Evolutionary conservation across 2,888 invertebrate genomes (phyloP).

Genomic region (Thereva unica): DNA sequence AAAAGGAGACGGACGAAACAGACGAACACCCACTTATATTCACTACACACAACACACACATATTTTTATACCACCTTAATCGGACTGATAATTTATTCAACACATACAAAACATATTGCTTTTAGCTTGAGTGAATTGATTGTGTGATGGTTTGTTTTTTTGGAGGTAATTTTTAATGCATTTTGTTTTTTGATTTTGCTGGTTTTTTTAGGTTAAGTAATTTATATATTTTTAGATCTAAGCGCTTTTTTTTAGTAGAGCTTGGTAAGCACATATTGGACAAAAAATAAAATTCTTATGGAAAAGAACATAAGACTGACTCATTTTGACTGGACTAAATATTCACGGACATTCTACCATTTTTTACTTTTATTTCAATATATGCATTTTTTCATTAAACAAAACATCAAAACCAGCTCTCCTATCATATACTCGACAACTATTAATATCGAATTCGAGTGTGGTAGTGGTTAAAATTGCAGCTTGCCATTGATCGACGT

Average conservation of each 20-base stretch:
- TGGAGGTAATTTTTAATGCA: constrained; percentile 25
- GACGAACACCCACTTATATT: constrained; percentile 14
- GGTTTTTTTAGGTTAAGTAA: not conserved
- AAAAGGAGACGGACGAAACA: constrained; percentile 12
- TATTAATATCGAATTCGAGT: not conserved
- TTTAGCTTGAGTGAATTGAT: constrained; percentile 27
- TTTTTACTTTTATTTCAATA: no score
- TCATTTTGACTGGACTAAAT: no score
- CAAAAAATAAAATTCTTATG: no score
- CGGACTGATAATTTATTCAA: constrained; percentile 32
- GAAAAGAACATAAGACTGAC: no score
- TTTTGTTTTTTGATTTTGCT: not conserved
- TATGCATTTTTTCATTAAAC: no score
- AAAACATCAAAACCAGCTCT: no score
- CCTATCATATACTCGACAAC: not conserved
- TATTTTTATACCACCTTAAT: not conserved
- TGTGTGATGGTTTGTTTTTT: constrained; percentile 10
- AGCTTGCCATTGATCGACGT: no score
- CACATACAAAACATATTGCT: not conserved
- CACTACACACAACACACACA: constrained; percentile 4
- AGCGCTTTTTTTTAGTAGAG: not conserved
- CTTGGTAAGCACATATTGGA: no score
- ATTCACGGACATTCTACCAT: no score
- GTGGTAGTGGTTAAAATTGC: no score
- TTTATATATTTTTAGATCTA: constrained; percentile 18